phyloP scores from a whole-genome alignment of 2,888 invertebrate genomes.

The Harpalus rubripes region DNA sequence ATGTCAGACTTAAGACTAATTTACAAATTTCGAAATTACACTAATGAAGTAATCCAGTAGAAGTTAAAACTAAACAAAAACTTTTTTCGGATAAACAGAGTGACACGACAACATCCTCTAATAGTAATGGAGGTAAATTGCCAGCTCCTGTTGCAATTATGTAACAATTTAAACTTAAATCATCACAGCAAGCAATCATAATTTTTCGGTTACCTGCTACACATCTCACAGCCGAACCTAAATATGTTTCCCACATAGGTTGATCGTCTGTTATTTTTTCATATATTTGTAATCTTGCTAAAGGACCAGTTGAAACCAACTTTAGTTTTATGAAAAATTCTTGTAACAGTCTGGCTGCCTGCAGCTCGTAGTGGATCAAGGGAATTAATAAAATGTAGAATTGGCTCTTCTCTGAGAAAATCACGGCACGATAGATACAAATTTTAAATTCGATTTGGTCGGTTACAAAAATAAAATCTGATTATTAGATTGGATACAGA shows the following conservation, averaged over 20 bases:
- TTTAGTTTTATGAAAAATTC: constrained; percentile 73
- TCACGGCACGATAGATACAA: constrained; percentile 76
- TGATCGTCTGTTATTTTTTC: constrained; percentile 81
- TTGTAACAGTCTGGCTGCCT: constrained; percentile 73
- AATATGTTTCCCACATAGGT: constrained; percentile 85
- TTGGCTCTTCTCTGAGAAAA: constrained; percentile 76
- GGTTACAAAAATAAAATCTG: too few species aligned
- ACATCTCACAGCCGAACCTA: constrained; percentile 82
- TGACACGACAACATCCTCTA: constrained; percentile 81
- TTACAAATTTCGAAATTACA: constrained; percentile 82
- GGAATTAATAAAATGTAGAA: constrained; percentile 75
- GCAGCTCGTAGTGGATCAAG: constrained; percentile 75
- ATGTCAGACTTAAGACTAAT: constrained; percentile 80
- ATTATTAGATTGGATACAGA: too few species aligned
- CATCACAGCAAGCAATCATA: constrained; percentile 83
- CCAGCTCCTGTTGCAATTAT: constrained; percentile 78
- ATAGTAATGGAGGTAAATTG: constrained; percentile 79
- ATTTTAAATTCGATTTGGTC: too few species aligned
- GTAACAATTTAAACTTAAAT: constrained; percentile 84
- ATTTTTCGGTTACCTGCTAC: constrained; percentile 81
- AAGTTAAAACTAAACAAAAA: constrained; percentile 80
- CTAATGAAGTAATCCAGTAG: constrained; percentile 79
- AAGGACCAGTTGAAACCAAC: constrained; percentile 81
- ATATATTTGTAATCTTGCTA: constrained; percentile 80
- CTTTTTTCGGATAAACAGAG: constrained; percentile 78